A percentile compares a stretch with the other conserved stretches of the same genome.
phyloP scores from a whole-genome alignment of 2,888 invertebrate genomes.

The Liopterus haemorrhoidalis region DNA sequence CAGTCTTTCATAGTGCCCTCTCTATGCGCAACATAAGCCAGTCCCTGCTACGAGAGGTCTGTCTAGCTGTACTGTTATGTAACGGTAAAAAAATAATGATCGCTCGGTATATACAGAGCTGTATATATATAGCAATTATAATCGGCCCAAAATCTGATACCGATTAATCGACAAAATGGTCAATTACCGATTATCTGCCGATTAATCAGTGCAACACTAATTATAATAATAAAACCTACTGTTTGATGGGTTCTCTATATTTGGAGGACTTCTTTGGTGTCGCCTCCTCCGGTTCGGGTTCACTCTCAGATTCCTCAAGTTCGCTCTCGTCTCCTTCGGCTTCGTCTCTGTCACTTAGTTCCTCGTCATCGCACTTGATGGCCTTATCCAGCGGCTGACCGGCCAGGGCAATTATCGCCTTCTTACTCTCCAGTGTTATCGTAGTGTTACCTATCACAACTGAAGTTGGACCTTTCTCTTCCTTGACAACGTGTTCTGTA shows the following conservation, averaged over 20 bases:
- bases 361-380: constrained; percentile 62
- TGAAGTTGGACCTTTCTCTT: too few relatives aligned
- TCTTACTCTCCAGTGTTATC: constrained; percentile 50
- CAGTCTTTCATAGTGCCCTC: too few relatives aligned
- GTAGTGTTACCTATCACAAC: constrained; percentile 64
- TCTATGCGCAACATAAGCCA: too few relatives aligned
- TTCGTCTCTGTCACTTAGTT: constrained; percentile 62
- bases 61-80: too few relatives aligned
- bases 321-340: constrained; percentile 73
- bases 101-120: too few relatives aligned
- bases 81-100: too few relatives aligned
- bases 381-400: constrained; percentile 46
- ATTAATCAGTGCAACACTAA: constrained; percentile 10
- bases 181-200: constrained; percentile 1
- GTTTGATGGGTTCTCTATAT: constrained; percentile 54
- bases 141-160: too few relatives aligned
- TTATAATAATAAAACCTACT: constrained; percentile 48
- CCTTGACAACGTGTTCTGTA: too few relatives aligned
- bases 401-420: constrained; percentile 49
- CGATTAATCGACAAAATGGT: background rate
- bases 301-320: constrained; percentile 48
- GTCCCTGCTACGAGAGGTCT: too few relatives aligned
- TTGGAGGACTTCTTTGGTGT: constrained; percentile 36
- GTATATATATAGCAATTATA: too few relatives aligned
- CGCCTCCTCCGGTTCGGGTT: constrained; percentile 46